phyloP scores from a whole-genome alignment of 2,888 invertebrate genomes.

The Bruchidius siliquastri region DNA sequence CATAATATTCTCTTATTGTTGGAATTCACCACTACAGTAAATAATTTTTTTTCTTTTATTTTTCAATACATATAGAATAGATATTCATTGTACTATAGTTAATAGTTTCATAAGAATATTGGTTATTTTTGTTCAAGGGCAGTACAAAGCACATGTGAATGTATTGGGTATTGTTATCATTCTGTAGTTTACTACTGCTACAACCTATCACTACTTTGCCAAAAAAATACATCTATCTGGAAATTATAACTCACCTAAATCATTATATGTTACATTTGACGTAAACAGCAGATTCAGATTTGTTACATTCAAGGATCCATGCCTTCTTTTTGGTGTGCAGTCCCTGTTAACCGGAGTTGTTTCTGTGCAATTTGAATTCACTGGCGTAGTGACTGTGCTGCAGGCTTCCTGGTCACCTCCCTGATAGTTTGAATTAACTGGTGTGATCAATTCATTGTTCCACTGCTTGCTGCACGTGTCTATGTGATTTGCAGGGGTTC shows the following conservation, averaged over 20 bases:
- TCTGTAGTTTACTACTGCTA: too few species aligned
- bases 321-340: background rate
- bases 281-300: background rate
- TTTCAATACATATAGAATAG: too few species aligned
- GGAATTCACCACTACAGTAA: too few species aligned
- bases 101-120: too few species aligned
- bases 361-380: background rate
- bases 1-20: too few species aligned
- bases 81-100: too few species aligned
- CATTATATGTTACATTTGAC: background rate
- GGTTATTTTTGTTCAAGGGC: too few species aligned
- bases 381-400: background rate
- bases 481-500: background rate
- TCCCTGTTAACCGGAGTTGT: background rate
- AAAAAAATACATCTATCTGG: too few species aligned
- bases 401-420: background rate
- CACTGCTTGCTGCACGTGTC: background rate
- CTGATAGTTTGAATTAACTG: background rate
- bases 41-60: too few species aligned
- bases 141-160: too few species aligned
- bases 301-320: background rate
- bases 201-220: too few species aligned
- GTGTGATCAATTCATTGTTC: background rate
- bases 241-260: background rate
- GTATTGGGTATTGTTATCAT: too few species aligned